Conservation (phyloP, 2,888 invertebrate species). For the Laothoe populi region DNA sequence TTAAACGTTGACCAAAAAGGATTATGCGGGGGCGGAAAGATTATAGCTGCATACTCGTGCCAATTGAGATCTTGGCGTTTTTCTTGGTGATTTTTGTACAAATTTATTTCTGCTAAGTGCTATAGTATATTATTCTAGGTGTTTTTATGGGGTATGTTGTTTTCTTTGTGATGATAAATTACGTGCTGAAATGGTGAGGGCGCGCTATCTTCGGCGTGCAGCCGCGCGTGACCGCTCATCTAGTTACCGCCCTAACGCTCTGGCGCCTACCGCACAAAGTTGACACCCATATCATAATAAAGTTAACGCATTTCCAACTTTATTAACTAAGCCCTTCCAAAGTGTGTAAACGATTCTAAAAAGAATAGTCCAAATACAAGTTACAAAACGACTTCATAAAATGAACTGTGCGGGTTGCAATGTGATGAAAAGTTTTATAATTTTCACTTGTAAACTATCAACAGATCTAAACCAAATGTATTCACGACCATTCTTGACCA, state of each 20-base stretch:
- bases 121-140: background rate
- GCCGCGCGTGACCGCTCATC: slow-evolving; percentile 77
- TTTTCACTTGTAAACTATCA: no score
- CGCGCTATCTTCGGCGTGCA: slow-evolving; percentile 61
- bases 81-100: background rate
- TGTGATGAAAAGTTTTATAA: no score
- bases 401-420: no score
- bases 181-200: slow-evolving; percentile 45
- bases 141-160: slow-evolving; percentile 16
- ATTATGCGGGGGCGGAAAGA: background rate
- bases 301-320: background rate
- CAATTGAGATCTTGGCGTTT: no score
- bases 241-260: slow-evolving; percentile 54
- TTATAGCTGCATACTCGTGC: no score
- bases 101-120: background rate
- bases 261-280: slow-evolving; percentile 36
- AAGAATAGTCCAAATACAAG: no score
- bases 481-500: no score
- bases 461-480: no score
- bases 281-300: background rate
- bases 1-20: background rate
- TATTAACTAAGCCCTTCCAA: background rate
- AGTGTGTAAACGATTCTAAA: background rate
- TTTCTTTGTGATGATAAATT: slow-evolving; percentile 47
- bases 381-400: no score